Evolutionary conservation across 2,113 vertebrate species (phyloP).

Genomic region (Triplophysa dalaica): DNA sequence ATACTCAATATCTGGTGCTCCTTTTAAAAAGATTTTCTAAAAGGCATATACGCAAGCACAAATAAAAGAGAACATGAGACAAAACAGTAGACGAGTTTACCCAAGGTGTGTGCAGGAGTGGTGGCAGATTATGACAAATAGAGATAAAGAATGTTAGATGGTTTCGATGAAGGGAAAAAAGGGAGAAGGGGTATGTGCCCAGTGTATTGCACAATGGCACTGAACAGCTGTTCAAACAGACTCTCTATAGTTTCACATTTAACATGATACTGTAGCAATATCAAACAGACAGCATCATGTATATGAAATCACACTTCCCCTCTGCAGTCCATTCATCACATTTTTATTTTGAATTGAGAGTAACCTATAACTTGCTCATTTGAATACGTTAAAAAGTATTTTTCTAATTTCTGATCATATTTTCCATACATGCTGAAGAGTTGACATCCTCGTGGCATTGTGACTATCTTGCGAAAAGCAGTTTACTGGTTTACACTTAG

Average conservation of each 20-base stretch:
- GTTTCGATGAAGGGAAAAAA: neutral
- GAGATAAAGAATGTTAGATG: neutral
- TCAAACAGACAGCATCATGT: neutral
- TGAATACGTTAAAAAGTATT: too few species aligned
- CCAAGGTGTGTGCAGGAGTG: neutral
- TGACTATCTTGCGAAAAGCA: too few species aligned
- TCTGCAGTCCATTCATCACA: too few species aligned
- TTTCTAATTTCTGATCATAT: too few species aligned
- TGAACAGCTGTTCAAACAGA: conserved; percentile 1
- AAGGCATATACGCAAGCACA: neutral
- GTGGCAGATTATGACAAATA: neutral
- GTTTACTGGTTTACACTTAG: too few species aligned
- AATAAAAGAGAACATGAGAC: neutral
- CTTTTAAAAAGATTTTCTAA: neutral
- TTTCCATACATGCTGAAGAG: too few species aligned
- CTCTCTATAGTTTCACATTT: neutral
- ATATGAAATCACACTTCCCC: too few species aligned
- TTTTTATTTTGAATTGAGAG: too few species aligned
- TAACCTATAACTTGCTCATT: too few species aligned
- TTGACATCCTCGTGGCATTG: too few species aligned
- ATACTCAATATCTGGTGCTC: neutral
- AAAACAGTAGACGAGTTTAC: neutral
- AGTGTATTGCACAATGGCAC: neutral
- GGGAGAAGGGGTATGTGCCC: neutral
- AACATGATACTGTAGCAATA: neutral